Evolutionary conservation across 2,888 invertebrate genomes (phyloP).

Genomic region (Stenichneumon culpator): DNA sequence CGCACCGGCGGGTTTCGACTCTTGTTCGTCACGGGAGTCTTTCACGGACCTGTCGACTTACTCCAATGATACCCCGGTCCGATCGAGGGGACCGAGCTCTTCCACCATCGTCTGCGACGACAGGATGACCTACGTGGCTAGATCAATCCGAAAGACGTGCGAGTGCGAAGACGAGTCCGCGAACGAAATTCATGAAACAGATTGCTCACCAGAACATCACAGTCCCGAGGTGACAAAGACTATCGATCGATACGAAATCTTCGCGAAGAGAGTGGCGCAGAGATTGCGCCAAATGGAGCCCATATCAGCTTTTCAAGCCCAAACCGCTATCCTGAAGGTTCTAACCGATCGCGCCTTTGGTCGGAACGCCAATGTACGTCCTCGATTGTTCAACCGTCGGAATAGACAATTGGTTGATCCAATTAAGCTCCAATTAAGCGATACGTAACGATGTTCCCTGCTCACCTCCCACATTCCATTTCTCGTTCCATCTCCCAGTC

Average conservation of each 20-base stretch:
- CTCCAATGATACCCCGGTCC: neutral
- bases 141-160: conserved; percentile 1
- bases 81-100: conserved; percentile 29
- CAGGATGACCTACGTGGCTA: neutral
- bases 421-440: conserved; percentile 58
- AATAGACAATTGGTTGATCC: conserved; percentile 48
- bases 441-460: conserved; percentile 40
- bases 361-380: conserved; percentile 45
- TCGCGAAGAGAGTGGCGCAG: conserved; percentile 68
- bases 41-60: conserved; percentile 19
- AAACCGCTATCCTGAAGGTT: conserved; percentile 71
- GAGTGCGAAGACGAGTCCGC: neutral
- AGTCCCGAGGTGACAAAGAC: neutral
- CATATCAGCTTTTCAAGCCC: conserved; percentile 65
- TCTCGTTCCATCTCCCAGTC: conserved; percentile 29
- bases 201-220: conserved; percentile 21
- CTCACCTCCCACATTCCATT: conserved; percentile 19
- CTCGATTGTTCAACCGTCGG: conserved; percentile 25
- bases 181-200: conserved; percentile 12
- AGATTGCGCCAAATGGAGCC: conserved; percentile 70
- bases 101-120: conserved; percentile 44
- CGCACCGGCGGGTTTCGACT: conserved; percentile 1
- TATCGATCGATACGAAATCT: conserved; percentile 72
- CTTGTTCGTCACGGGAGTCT: conserved; percentile 28
- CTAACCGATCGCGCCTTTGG: conserved; percentile 56